phyloP scores from a whole-genome alignment of 2,113 vertebrate genomes.

The Geococcyx californianus region DNA sequence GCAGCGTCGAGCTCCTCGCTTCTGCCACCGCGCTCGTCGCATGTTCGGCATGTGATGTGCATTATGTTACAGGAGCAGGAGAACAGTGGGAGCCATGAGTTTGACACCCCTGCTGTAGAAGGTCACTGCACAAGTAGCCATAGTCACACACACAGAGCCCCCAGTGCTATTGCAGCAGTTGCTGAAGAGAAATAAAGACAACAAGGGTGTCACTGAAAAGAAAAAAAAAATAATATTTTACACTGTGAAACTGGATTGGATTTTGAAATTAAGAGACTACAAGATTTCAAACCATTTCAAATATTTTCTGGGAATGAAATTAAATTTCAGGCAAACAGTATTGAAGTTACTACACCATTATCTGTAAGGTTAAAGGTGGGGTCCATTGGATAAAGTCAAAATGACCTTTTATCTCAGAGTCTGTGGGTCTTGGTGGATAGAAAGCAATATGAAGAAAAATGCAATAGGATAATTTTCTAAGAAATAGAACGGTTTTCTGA shows the following conservation, averaged over 20 bases:
- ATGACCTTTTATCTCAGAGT: not conserved
- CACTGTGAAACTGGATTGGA: not conserved
- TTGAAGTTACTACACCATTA: not conserved
- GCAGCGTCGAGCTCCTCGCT: no score
- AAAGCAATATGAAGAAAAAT: not conserved
- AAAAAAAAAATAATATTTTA: not conserved
- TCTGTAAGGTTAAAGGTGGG: not conserved
- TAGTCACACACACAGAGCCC: not conserved
- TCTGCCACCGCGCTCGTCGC: no score
- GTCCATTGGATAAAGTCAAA: not conserved
- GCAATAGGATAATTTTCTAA: not conserved
- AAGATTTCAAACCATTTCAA: not conserved
- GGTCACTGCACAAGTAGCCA: not conserved
- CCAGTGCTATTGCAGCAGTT: not conserved
- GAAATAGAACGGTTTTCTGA: not conserved
- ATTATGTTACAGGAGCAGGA: no score
- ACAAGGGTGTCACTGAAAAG: not conserved
- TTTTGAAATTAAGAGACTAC: not conserved
- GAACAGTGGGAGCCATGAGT: no score
- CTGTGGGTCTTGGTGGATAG: not conserved
- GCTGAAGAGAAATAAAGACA: not conserved
- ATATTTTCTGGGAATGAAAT: not conserved
- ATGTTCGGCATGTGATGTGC: no score
- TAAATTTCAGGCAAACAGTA: not conserved
- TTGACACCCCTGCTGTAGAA: not conserved